These are phyloP conservation scores for Macrobrachium rosenbergii DNA, from an alignment of 1,140 invertebrate genomes.

Conservation along the genomic window DNA sequence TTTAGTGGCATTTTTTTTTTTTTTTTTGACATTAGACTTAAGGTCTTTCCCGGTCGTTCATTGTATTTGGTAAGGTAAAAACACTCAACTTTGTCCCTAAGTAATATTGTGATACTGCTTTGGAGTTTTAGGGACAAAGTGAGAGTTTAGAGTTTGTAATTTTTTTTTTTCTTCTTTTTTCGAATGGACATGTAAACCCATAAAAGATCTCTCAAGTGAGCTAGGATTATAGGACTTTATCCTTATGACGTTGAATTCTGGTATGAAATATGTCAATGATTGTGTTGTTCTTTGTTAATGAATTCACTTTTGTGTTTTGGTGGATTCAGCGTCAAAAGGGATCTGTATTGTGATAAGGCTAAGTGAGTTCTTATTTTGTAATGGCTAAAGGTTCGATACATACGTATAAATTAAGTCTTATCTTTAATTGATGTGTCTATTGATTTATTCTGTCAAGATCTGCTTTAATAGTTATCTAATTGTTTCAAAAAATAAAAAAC, in stretches of 20 bases:
- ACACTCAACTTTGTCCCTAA: conserved; percentile 24
- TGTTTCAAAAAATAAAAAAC: neutral
- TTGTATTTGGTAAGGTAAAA: neutral
- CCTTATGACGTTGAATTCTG: too few species aligned
- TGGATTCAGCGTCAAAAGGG: too few species aligned
- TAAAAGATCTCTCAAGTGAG: conserved; percentile 5
- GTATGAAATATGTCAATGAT: too few species aligned
- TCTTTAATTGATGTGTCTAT: neutral
- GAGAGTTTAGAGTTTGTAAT: neutral
- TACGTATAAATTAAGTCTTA: too few species aligned
- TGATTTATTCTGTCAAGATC: neutral
- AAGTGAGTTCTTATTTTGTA: too few species aligned
- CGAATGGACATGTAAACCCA: neutral
- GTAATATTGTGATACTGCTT: conserved; percentile 45
- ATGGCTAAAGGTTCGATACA: too few species aligned
- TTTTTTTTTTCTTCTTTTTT: neutral
- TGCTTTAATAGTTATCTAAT: neutral
- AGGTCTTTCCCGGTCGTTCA: neutral
- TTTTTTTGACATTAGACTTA: neutral
- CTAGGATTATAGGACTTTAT: neutral
- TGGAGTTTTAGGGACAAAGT: conserved; percentile 29
- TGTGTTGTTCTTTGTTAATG: too few species aligned
- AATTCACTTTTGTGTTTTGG: too few species aligned
- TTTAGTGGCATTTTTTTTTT: too few species aligned
- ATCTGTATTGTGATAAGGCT: too few species aligned